A percentile compares a stretch with the other conserved stretches of the same genome.
phyloP scores from a whole-genome alignment of 2,797 vertebrate genomes.

The Setipinna tenuifilis region DNA sequence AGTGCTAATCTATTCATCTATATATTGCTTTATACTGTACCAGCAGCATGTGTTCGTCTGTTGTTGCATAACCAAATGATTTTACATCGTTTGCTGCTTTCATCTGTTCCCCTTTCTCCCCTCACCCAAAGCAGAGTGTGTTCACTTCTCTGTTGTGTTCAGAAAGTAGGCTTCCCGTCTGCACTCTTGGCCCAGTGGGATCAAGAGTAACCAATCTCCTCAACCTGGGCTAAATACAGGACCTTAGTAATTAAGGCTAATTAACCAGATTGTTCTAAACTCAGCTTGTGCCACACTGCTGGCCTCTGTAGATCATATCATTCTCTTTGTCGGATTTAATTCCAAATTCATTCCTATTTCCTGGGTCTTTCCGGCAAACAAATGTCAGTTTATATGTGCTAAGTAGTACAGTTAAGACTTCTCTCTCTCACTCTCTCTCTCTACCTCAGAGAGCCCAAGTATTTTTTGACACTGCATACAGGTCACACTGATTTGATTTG shows the following conservation, averaged over 20 bases:
- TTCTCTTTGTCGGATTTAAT: not conserved
- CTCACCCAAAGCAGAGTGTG: not conserved
- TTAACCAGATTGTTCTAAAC: no score
- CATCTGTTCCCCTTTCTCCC: not conserved
- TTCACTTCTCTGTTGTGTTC: no score
- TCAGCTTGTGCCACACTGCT: not conserved
- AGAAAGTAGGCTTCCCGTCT: not conserved
- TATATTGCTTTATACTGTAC: not conserved
- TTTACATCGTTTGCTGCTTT: not conserved
- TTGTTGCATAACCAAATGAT: not conserved
- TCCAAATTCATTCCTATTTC: not conserved
- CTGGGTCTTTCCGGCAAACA: not conserved
- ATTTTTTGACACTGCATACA: not conserved
- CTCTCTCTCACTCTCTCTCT: not conserved
- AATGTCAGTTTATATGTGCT: not conserved
- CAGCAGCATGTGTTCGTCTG: not conserved
- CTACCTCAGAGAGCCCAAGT: not conserved
- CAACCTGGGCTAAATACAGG: no score
- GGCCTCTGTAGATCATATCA: not conserved
- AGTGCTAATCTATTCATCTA: not conserved
- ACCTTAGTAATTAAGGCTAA: no score
- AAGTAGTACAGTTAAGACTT: not conserved
- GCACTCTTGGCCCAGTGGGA: not conserved
- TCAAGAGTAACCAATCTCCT: no score
- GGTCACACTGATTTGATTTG: not conserved